Evolutionary conservation across 30 jellyfish, hydroid and myxozoan species (phyloP).

Genomic region (Pseudorhiza aurosa): DNA sequence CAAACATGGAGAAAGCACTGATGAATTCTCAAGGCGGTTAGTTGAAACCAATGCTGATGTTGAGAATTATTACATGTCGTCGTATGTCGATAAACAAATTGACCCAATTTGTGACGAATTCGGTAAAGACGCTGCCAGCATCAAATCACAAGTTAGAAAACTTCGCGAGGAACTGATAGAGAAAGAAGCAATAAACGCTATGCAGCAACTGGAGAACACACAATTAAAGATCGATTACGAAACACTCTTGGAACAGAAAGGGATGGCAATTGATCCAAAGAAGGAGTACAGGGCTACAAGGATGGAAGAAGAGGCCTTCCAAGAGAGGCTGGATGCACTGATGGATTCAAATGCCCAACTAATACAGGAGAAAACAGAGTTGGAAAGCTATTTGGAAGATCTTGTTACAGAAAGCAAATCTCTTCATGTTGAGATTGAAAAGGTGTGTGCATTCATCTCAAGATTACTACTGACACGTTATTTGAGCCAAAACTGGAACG

Average conservation of each 20-base stretch:
- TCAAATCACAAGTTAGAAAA: not conserved
- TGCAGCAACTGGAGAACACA: not conserved
- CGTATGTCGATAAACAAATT: not conserved
- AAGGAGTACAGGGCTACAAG: not conserved
- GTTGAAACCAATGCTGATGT: not conserved
- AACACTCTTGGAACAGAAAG: not conserved
- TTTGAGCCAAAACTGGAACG: too few species aligned
- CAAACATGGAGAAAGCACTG: not conserved
- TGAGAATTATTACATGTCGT: not conserved
- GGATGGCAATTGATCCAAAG: not conserved
- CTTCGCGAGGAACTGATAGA: not conserved
- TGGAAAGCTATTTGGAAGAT: not conserved
- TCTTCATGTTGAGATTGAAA: not conserved
- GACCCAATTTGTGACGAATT: not conserved
- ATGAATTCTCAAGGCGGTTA: not conserved
- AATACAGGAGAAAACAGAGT: not conserved
- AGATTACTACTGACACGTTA: too few species aligned
- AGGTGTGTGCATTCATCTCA: too few species aligned
- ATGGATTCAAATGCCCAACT: not conserved
- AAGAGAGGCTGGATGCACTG: not conserved
- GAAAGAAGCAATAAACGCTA: not conserved
- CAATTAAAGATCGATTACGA: not conserved
- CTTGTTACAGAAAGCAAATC: not conserved
- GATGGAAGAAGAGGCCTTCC: not conserved
- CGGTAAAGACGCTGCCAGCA: not conserved